Base-by-base conservation (phyloP, 2,888 invertebrate genomes). In the Acanthopleura granulata region DNA sequence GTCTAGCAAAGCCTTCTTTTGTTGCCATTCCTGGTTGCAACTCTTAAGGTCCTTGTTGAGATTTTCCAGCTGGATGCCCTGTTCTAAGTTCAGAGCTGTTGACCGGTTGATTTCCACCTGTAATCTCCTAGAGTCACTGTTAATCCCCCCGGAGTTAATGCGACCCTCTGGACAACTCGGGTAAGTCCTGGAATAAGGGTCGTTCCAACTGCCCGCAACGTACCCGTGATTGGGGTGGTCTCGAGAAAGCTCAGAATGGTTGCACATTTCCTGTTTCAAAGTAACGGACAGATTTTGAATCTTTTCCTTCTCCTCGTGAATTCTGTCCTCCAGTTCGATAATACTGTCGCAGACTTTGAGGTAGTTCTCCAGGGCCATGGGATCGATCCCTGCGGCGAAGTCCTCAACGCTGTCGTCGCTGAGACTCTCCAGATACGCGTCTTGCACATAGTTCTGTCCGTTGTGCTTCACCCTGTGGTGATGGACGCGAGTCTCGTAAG, bases 271-370 rank as follows among this genome's bases (percentile, higher is more conserved):
- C 16, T 71, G 49, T 29, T 71, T 71, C 40, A 71, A 49, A 40
- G 71, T 49, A 6, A 49, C 22, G 50, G 93, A 93, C 61, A 95
- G 88, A 81, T 94, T 92, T 4, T 94, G 93, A 1, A 95, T 92
- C 75, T 93, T 91, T 87, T 95, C 94, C 87, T 95, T 95, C 88
- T 95, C 95, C 76, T 93, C 92, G 76, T 95, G 93, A 76, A 95
- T 90, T 84, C 93, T 92, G 86, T 94, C 94, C 88, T 95, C 95
- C 40, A 95, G 91, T 74, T 94, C 93, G 30, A 94, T 93, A 72
- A 95, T 92, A 89, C 93, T 94, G 85, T 95, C 95, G 84, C 94
- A 91, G 81, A 95, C 91, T 83, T 94, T 93, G n/a, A 94, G 92
- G 91, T 94, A 94, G 87, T 93, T 93, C 80, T 91, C 90, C 49